phyloP scores from a whole-genome alignment of 2,113 vertebrate genomes.

The Murina feae region DNA sequence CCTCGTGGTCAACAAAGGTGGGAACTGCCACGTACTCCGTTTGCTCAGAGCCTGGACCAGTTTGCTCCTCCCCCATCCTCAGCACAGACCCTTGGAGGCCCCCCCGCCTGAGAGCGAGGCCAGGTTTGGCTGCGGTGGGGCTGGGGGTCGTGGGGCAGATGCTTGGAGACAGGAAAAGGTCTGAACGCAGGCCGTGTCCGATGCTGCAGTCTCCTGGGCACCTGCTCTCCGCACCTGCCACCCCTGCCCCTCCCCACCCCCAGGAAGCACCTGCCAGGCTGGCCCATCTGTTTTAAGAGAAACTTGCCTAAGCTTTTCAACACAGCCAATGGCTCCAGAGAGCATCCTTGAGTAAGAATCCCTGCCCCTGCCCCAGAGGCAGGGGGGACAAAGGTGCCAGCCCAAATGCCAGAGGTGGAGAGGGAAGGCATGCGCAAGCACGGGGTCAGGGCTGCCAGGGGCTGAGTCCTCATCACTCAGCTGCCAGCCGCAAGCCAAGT shows the following conservation, averaged over 20 bases:
- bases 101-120: neutral
- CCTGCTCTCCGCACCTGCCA: neutral
- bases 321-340: rapidly evolving
- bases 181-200: neutral
- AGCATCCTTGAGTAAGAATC: neutral
- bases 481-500: neutral
- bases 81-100: neutral
- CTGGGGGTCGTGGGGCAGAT: neutral
- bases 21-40: neutral
- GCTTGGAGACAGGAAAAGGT: too few relatives aligned
- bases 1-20: neutral
- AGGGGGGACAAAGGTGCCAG: neutral
- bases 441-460: neutral
- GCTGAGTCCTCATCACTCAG: neutral
- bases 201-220: neutral
- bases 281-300: neutral
- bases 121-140: neutral
- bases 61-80: neutral
- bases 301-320: neutral
- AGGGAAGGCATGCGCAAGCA: rapidly evolving
- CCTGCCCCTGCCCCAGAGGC: neutral
- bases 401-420: neutral
- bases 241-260: neutral
- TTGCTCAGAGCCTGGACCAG: neutral
- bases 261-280: neutral